These are phyloP conservation scores for Spinus pinus DNA, from an alignment of 2,797 vertebrate species.

Conservation along the genomic window DNA sequence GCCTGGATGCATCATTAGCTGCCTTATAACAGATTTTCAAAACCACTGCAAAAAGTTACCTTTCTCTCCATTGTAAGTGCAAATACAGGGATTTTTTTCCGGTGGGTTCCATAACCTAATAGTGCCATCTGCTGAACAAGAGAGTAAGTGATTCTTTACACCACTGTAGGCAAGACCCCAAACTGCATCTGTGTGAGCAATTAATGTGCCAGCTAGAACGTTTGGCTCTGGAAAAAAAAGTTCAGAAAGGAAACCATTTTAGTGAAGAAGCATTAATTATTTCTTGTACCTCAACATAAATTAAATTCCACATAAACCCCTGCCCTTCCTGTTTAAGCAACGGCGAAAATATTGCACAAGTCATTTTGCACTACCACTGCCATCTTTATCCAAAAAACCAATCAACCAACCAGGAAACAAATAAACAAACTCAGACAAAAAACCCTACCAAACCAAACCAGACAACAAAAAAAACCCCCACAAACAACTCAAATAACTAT, in stretches of 20 bases:
- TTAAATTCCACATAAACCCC: neutral
- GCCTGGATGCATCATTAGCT: neutral
- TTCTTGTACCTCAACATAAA: neutral
- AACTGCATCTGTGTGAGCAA: constrained; percentile 91
- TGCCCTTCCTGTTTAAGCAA: neutral
- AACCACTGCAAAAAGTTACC: constrained; percentile 71
- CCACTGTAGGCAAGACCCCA: constrained; percentile 95
- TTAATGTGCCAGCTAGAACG: constrained; percentile 90
- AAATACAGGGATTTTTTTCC: constrained; percentile 90
- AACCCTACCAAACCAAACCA: neutral
- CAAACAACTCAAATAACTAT: neutral
- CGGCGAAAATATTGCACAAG: neutral
- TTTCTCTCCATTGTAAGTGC: constrained; percentile 89
- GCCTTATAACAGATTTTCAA: neutral
- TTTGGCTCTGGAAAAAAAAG: constrained; percentile 83
- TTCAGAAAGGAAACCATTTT: neutral
- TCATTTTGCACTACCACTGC: neutral
- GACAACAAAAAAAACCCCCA: fast-evolving
- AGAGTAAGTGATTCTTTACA: constrained; percentile 94
- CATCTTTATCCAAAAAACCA: neutral
- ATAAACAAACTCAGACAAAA: neutral
- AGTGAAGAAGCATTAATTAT: neutral
- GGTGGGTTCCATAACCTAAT: constrained; percentile 94
- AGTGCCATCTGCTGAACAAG: constrained; percentile 96
- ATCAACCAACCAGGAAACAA: neutral